Percentiles rank a stretch among this genome's conserved stretches.
Conservation (phyloP, 2,888 invertebrate species). For the Netelia fuscicornis region DNA sequence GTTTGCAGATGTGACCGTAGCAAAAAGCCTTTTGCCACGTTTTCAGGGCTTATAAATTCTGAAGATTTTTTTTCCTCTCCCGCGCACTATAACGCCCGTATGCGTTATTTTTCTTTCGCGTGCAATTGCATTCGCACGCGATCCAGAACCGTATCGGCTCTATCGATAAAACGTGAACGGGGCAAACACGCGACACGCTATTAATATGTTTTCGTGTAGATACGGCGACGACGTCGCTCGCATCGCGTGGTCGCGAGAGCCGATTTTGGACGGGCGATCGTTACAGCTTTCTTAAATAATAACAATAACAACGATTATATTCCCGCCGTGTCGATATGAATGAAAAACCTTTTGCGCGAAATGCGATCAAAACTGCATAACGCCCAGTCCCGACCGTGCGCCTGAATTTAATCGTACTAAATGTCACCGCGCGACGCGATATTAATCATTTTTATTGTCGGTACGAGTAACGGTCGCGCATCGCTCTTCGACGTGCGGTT, state of each 20-base stretch:
- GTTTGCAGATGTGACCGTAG: conserved; percentile 45
- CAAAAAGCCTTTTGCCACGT: conserved; percentile 48
- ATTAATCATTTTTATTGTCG: conserved; percentile 49
- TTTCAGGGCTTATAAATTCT: conserved; percentile 45
- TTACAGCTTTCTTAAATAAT: conserved; percentile 21
- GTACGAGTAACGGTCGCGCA: conserved; percentile 27
- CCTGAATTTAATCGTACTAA: conserved; percentile 29
- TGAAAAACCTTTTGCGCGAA: background rate
- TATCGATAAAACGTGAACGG: conserved; percentile 52
- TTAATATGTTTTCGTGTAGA: conserved; percentile 45
- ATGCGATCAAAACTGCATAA: background rate
- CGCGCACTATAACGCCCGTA: conserved; percentile 1
- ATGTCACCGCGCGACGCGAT: conserved; percentile 25
- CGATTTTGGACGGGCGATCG: conserved; percentile 5
- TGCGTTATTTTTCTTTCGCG: conserved; percentile 14
- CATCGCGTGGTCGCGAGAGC: background rate
- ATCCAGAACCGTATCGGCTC: conserved; percentile 46
- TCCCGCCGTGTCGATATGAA: background rate
- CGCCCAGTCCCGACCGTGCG: background rate
- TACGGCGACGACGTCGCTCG: background rate
- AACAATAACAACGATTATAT: conserved; percentile 3
- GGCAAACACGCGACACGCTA: conserved; percentile 48
- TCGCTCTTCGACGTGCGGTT: conserved; percentile 36
- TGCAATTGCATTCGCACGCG: conserved; percentile 47
- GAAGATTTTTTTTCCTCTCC: conserved; percentile 37